These are phyloP conservation scores for Drosophila sproati DNA, from an alignment of 1,140 invertebrate species.

Conservation along the genomic window DNA sequence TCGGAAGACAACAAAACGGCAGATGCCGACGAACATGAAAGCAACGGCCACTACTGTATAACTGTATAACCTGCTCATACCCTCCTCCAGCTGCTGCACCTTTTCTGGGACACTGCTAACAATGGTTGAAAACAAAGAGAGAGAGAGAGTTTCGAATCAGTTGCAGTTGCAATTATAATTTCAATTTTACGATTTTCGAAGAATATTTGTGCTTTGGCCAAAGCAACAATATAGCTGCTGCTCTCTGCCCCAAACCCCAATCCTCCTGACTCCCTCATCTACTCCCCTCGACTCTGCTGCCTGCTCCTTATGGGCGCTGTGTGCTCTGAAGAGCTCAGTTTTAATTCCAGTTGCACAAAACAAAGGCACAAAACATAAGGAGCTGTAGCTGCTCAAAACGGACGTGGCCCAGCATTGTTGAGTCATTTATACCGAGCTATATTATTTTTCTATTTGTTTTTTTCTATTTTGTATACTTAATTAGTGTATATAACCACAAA, in stretches of 20 bases:
- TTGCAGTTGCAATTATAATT: constrained; percentile 79
- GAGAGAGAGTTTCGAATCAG: constrained; percentile 52
- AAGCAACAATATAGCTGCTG: constrained; percentile 25
- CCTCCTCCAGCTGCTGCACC: neutral
- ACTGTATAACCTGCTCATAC: neutral
- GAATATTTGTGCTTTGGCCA: constrained; percentile 43
- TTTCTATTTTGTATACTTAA: constrained; percentile 31
- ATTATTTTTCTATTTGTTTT: constrained; percentile 7
- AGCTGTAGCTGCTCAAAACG: constrained; percentile 22
- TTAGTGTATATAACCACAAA: constrained; percentile 15
- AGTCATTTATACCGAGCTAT: constrained; percentile 35
- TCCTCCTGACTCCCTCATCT: neutral
- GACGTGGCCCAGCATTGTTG: constrained; percentile 34
- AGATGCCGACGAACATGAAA: constrained; percentile 21
- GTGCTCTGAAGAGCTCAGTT: constrained; percentile 76
- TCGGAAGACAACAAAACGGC: constrained; percentile 25
- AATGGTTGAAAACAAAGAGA: constrained; percentile 24
- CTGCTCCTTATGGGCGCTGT: constrained; percentile 63
- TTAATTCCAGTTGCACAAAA: constrained; percentile 63
- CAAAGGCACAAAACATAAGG: constrained; percentile 54
- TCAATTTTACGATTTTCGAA: constrained; percentile 81
- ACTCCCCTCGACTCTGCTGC: neutral
- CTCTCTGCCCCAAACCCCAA: constrained; percentile 3
- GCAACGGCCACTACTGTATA: constrained; percentile 20
- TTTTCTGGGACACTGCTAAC: constrained; percentile 8